Base-by-base conservation (phyloP, 2,113 vertebrate species). In the Microcebus tavaratra region DNA sequence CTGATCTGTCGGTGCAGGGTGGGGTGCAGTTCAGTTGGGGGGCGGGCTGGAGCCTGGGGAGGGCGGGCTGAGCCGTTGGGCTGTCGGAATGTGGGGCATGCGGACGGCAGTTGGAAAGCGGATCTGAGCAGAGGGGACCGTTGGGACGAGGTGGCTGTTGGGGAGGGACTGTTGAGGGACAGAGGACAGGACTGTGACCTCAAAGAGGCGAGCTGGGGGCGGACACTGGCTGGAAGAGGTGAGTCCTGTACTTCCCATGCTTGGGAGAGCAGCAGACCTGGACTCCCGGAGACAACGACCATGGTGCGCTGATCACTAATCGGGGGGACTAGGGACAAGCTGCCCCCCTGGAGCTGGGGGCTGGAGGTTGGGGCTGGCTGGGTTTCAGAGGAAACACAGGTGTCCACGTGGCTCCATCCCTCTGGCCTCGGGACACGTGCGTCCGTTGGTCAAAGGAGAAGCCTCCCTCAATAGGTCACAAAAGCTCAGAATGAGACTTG, bases 81-180 rank as follows among this genome's bases (percentile, higher is more conserved):
- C 73, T 34, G 39, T 70, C 81, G 57, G 96, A 97, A 98, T 90
- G 92, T 45, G 21, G 90, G 29, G 72, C 23, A 45, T 11, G 18
- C 13, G 73, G 86, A n/a, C 8, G 84, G 91, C 96, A 75, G 91
- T 92, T 97, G 95, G 45, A n/a, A 78, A 91, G 61, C 7, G 17
- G 63, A 34, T 90, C 7, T n/a, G n/a, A 81, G 93, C 34, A 8
- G 61, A 88, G 78, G 67, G 25, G 78, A 61, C 84, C 0, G 34
- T 84, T 87, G 91, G 39, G 13, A 23, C 15, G 39, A 88, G 84
- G 81, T 67, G 29, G 20, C 55, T 59, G 72, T 63, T 76, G 42
- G 78, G 63, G 70, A 76, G 25, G 27, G 61, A 27, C 31, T 39
- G 27, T 45, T 4, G 5, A 88, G 91, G 55, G n/a, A 27, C 34